Evolutionary conservation across 2,113 vertebrate species (phyloP), one percentile per base, ranked within the genome.

Genomic region (Coptodon rendalli): DNA sequence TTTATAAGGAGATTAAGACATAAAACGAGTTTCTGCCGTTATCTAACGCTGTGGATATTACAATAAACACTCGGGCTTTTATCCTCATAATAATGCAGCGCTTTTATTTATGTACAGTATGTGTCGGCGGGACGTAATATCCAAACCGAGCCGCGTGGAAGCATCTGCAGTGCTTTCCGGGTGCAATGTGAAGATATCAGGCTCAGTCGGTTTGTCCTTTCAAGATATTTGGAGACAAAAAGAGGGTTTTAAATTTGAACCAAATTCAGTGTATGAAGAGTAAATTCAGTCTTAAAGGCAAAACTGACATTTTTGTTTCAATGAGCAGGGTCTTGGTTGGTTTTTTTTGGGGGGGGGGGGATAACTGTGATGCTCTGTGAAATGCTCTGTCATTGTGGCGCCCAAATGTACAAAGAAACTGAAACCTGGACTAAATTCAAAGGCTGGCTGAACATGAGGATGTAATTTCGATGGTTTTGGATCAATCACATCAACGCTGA

Each of bases 1-100:
- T 89, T 90, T 82, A 83, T 84, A 86, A 90, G 79, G 81, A 91
- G 91, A 93, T 92, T 87, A 91, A 76, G 86, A 92, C 89, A 73
- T 66, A 53, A 81, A 86, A 89, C 12, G 45, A 48, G 40, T 90
- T 84, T 63, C 79, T 63, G 80, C 78, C 54, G 63, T 89, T 91
- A 87, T 89, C 81, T 52, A 89, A 85, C 19, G 5, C 87, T 52
- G 80, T 53, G 81, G 61, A 89, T 90, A 85, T 84, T 34, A 80
- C 86, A 88, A 71, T 45, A 81, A 76, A 91, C 80, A 80, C 84
- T 79, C 24, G 1, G 59, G 56, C 45, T 76, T 85, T 86, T 54
- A 86, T 81, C 61, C 81, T 61, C 86, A 80, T 48, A 86, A 81
- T 84, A 73, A 87, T 71, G 52, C 81, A 13, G 24, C 36, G 57